phyloP scores from a whole-genome alignment of 2,888 invertebrate genomes.

The Napeogenes inachia region DNA sequence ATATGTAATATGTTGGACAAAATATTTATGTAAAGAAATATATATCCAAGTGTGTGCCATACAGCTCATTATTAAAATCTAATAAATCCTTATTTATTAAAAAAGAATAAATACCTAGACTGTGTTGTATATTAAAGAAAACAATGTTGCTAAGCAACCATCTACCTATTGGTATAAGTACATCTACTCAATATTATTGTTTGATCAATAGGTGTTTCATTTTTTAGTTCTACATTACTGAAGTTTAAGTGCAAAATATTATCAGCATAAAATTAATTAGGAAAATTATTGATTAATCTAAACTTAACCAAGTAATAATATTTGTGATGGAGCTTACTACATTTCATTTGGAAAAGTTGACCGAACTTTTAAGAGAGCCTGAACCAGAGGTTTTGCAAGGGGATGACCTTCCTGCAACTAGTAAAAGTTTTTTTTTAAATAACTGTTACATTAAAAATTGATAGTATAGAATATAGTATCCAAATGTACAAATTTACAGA shows the following conservation, averaged over 20 bases:
- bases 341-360: constrained; percentile 53
- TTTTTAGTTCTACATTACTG: not conserved
- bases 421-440: constrained; percentile 33
- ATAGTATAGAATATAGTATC: not conserved
- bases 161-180: not conserved
- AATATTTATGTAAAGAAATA: too few relatives aligned
- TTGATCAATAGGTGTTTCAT: not conserved
- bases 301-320: not conserved
- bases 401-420: constrained; percentile 50
- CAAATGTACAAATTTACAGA: constrained; percentile 35
- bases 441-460: not conserved
- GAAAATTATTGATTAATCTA: too few relatives aligned
- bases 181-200: not conserved
- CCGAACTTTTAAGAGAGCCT: constrained; percentile 54
- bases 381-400: constrained; percentile 68
- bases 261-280: not conserved
- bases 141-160: not conserved
- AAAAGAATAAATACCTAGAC: not conserved
- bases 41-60: too few relatives aligned
- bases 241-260: not conserved
- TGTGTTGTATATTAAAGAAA: not conserved
- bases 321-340: constrained; percentile 49
- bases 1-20: too few relatives aligned
- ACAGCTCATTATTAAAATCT: too few relatives aligned
- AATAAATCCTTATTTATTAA: too few relatives aligned